These are phyloP conservation scores for Xylota segnis DNA, from an alignment of 2,888 invertebrate species.

Conservation along the genomic window DNA sequence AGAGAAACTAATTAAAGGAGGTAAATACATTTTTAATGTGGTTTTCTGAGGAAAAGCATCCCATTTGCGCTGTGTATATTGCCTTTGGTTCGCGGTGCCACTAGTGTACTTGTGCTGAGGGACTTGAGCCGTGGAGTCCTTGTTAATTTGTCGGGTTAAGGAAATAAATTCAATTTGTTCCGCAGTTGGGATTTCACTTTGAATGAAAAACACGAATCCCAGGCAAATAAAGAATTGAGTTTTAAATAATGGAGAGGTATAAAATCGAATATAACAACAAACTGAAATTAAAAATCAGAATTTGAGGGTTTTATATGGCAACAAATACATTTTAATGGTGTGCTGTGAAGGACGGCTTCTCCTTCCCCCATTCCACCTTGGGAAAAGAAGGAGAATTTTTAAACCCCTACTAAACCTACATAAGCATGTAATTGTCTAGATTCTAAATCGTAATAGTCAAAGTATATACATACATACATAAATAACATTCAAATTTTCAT, in stretches of 20 bases:
- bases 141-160: constrained; percentile 53
- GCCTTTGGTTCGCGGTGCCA: constrained; percentile 19
- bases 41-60: constrained; percentile 66
- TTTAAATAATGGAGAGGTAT: constrained; percentile 27
- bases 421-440: too few species aligned
- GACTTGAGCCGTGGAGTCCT: constrained; percentile 13
- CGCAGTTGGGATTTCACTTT: constrained; percentile 24
- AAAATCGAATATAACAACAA: not conserved
- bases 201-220: constrained; percentile 13
- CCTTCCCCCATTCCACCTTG: too few species aligned
- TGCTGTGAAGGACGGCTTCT: too few species aligned
- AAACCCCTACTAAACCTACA: too few species aligned
- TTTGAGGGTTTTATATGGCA: too few species aligned
- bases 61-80: constrained; percentile 28
- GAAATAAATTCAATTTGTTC: constrained; percentile 60
- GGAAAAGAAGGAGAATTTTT: too few species aligned
- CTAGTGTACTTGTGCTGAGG: constrained; percentile 22
- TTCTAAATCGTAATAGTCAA: too few species aligned
- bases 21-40: constrained; percentile 79
- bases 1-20: constrained; percentile 78
- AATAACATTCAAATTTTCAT: too few species aligned
- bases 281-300: too few species aligned
- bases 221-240: constrained; percentile 21
- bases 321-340: too few species aligned
- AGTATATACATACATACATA: too few species aligned